Conservation (phyloP, 2,888 invertebrate species). For the Argyresthia goedartella region DNA sequence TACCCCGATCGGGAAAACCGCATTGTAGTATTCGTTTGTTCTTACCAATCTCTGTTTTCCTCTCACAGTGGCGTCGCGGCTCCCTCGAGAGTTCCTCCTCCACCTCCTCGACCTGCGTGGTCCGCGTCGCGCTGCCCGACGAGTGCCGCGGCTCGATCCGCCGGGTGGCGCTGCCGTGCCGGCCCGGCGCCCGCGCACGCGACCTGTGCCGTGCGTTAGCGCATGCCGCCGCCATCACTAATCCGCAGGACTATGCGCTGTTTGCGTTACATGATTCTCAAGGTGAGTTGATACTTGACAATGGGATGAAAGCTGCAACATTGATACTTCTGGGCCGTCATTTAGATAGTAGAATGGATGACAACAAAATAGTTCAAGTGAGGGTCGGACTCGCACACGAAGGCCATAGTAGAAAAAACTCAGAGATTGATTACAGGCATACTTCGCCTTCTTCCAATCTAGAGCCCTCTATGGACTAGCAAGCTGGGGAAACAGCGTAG, state of each 20-base stretch:
- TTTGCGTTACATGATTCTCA: constrained; percentile 92
- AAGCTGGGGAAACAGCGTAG: no score
- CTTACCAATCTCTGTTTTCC: neutral
- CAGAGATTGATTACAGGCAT: no score
- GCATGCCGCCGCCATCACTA: constrained; percentile 94
- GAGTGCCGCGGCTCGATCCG: constrained; percentile 93
- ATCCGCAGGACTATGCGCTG: constrained; percentile 95
- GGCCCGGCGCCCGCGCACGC: constrained; percentile 92
- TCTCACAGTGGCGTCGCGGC: constrained; percentile 62
- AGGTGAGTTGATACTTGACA: constrained; percentile 78
- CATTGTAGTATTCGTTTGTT: no score
- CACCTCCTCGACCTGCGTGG: constrained; percentile 64
- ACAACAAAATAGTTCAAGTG: no score
- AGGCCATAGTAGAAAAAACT: no score
- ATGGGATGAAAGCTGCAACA: no score
- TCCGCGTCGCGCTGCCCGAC: constrained; percentile 94
- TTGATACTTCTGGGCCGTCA: no score
- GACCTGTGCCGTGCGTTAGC: constrained; percentile 96
- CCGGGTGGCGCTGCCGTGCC: constrained; percentile 91
- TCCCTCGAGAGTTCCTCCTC: constrained; percentile 39
- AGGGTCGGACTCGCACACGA: no score
- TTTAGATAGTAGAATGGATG: no score
- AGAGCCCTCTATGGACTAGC: no score
- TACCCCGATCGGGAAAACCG: no score
- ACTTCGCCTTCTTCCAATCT: no score